Evolutionary conservation across 1,140 invertebrate species (phyloP).

Genomic region (Drosophila teissieri): DNA sequence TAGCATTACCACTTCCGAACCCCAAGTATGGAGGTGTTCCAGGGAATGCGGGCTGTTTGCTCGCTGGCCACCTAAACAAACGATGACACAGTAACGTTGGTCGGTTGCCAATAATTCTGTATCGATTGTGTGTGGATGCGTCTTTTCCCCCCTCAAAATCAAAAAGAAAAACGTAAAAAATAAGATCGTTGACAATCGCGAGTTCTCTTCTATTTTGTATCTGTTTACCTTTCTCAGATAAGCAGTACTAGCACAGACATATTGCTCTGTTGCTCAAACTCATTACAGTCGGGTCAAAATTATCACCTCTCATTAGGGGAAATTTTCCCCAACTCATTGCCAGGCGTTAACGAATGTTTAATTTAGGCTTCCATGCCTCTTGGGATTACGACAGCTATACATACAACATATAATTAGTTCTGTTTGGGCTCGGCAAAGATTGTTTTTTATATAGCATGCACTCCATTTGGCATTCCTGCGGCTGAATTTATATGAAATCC

Average conservation of each 20-base stretch:
- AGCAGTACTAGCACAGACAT: conserved; percentile 12
- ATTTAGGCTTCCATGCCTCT: conserved; percentile 5
- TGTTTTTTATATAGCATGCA: neutral
- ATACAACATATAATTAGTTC: conserved; percentile 5
- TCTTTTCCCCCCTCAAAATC: neutral
- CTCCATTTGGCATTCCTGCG: conserved; percentile 2
- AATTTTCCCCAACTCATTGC: conserved; percentile 6
- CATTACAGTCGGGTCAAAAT: conserved; percentile 16
- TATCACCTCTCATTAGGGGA: conserved; percentile 15
- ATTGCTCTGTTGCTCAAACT: conserved; percentile 12
- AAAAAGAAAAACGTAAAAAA: too few species aligned
- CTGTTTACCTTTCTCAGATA: conserved; percentile 43
- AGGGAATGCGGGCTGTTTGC: neutral
- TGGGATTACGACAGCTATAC: neutral
- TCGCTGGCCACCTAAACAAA: conserved; percentile 19
- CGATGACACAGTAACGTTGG: conserved; percentile 58
- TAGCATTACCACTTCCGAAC: conserved; percentile 16
- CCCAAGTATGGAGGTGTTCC: conserved; percentile 17
- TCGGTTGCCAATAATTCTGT: conserved; percentile 67
- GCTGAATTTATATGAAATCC: conserved; percentile 27
- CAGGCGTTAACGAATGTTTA: conserved; percentile 15
- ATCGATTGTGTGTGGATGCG: conserved; percentile 54
- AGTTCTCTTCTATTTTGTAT: conserved; percentile 9
- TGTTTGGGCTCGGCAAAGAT: conserved; percentile 8
- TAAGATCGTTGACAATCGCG: conserved; percentile 39